Evolutionary conservation across 2,888 invertebrate species (phyloP).

Genomic region (Eurois occulta): DNA sequence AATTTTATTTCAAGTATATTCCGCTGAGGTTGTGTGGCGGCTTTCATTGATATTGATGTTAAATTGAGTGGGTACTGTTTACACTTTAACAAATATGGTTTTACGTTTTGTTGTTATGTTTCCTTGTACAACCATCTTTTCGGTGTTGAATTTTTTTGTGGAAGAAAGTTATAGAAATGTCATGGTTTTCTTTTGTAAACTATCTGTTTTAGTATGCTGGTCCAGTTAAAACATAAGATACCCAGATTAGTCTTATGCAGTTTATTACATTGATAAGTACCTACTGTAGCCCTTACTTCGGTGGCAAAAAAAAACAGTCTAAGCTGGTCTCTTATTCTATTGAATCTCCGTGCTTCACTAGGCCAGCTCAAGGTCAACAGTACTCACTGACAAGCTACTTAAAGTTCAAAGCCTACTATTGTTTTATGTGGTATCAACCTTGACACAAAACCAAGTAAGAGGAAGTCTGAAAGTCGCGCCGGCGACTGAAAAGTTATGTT

Average conservation of each 20-base stretch:
- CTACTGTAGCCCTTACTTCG: background rate
- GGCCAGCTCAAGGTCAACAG: background rate
- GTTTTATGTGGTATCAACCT: too few species aligned
- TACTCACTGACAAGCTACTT: too few species aligned
- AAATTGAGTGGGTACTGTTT: constrained; percentile 46
- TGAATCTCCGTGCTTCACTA: background rate
- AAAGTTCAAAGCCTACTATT: too few species aligned
- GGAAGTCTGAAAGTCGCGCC: too few species aligned
- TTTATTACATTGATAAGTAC: background rate
- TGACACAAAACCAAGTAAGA: too few species aligned
- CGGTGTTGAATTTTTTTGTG: background rate
- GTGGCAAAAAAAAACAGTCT: background rate
- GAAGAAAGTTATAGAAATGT: background rate
- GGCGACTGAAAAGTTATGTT: too few species aligned
- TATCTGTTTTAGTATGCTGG: background rate
- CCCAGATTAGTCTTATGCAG: background rate
- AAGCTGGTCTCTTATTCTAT: background rate
- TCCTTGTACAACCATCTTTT: background rate
- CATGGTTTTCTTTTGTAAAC: background rate
- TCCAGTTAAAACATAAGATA: background rate
- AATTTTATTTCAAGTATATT: constrained; percentile 56
- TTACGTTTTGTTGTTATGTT: constrained; percentile 24
- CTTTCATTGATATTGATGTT: constrained; percentile 50
- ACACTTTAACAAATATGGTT: constrained; percentile 37
- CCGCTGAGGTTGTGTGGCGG: constrained; percentile 15